These are phyloP conservation scores for Microcebus griseorufus DNA, from an alignment of 2,113 vertebrate genomes.

Conservation along the genomic window DNA sequence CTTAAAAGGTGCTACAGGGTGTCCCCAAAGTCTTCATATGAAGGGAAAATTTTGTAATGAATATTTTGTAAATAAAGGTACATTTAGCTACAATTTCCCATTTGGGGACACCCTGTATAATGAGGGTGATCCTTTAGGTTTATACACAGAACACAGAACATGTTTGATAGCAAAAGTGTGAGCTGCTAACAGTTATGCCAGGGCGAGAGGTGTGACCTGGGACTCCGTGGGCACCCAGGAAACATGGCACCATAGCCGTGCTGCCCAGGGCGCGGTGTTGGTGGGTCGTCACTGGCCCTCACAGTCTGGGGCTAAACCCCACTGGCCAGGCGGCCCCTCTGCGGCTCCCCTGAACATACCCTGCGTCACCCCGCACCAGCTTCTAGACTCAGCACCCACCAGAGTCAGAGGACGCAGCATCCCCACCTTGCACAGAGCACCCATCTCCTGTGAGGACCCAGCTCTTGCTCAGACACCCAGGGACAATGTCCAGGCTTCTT, in stretches of 20 bases:
- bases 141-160: neutral
- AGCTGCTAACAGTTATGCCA: neutral
- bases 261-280: accelerated
- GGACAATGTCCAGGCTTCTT: neutral
- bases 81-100: too few relatives aligned
- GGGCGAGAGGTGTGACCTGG: neutral
- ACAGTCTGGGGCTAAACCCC: neutral
- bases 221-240: neutral
- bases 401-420: neutral
- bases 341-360: neutral
- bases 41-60: too few relatives aligned
- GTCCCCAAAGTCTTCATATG: too few relatives aligned
- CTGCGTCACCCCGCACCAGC: neutral
- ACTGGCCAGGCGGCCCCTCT: too few relatives aligned
- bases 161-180: neutral
- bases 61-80: too few relatives aligned
- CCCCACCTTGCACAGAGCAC: neutral
- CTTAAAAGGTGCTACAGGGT: neutral
- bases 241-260: accelerated
- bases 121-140: neutral
- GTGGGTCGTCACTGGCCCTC: neutral
- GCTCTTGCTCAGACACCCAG: neutral
- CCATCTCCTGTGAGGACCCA: neutral
- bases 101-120: too few relatives aligned
- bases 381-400: neutral